Evolutionary conservation across 2,888 invertebrate genomes (phyloP), one percentile per base, ranked within the genome.

Genomic region (Lochmaea crataegi): DNA sequence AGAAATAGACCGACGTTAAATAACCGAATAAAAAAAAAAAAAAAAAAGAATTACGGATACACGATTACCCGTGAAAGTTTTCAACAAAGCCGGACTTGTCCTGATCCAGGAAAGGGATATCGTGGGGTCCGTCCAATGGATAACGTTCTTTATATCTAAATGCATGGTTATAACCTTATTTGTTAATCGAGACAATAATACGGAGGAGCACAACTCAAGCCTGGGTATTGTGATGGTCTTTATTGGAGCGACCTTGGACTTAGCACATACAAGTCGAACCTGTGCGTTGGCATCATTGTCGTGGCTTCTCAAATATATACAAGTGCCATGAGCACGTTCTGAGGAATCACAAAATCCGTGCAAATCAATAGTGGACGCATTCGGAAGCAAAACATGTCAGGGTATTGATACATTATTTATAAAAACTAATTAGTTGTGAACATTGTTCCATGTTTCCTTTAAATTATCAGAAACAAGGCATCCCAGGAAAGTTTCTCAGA

Each of bases 31-130:
- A n/a, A n/a, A n/a, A n/a, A n/a, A n/a, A n/a, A n/a, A n/a, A n/a
- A n/a, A n/a, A n/a, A n/a, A n/a, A n/a, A n/a, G n/a, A n/a, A n/a
- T n/a, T n/a, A n/a, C n/a, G n/a, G n/a, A n/a, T n/a, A n/a, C n/a
- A n/a, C n/a, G n/a, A n/a, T n/a, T n/a, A n/a, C n/a, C n/a, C n/a
- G n/a, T n/a, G n/a, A n/a, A n/a, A n/a, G n/a, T n/a, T n/a, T n/a
- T n/a, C n/a, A n/a, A n/a, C 16, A 72, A 42, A 56, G 77, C 76
- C 3, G 78, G 74, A 64, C 67, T 56, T 9, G 68, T 67, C 56
- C 68, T 64, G 1, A 71, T 53, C 71, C 73, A 75, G 14, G 61
- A 61, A 4, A 75, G 26, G 10, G 26, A 12, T 58, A 58, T 58
- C 9, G 58, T 58, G 38, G 26, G 42, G 18, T 61, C 48, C 0